phyloP scores from a whole-genome alignment of 2,113 vertebrate species.

The Irena cyanogastra region DNA sequence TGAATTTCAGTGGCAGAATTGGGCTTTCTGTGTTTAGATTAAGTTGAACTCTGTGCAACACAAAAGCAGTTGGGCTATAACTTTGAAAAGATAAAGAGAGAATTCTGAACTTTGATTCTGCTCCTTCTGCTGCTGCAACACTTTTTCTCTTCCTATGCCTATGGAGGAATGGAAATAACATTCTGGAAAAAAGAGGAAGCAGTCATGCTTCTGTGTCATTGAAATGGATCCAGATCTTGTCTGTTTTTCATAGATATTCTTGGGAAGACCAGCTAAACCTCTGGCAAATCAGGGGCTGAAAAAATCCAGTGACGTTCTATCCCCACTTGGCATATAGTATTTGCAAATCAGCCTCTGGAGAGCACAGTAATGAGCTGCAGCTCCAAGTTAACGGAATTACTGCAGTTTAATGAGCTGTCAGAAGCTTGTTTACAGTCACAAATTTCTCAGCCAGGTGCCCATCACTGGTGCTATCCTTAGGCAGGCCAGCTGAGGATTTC shows the following conservation, averaged over 20 bases:
- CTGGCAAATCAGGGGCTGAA: neutral
- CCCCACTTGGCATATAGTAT: neutral
- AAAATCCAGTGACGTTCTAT: neutral
- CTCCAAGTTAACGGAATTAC: neutral
- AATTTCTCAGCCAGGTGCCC: constrained; percentile 17
- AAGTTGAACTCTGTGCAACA: neutral
- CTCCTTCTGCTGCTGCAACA: neutral
- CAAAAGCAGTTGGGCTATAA: neutral
- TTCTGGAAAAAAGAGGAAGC: neutral
- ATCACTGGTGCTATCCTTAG: neutral
- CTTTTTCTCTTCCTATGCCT: neutral
- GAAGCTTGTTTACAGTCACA: constrained; percentile 32
- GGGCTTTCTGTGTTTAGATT: neutral
- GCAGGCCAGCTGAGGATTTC: neutral
- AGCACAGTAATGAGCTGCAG: constrained; percentile 26
- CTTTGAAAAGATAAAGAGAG: neutral
- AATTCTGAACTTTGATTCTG: constrained; percentile 9
- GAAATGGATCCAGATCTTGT: constrained; percentile 8
- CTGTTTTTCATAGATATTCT: constrained; percentile 3
- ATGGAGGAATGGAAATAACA: neutral
- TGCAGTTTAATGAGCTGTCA: constrained; percentile 28
- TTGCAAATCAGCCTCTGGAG: constrained; percentile 1
- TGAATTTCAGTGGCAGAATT: neutral
- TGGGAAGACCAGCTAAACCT: constrained; percentile 5
- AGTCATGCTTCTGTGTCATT: neutral